Conservation (phyloP, 2,113 vertebrate genomes). For the Motacilla tschutschensis region DNA sequence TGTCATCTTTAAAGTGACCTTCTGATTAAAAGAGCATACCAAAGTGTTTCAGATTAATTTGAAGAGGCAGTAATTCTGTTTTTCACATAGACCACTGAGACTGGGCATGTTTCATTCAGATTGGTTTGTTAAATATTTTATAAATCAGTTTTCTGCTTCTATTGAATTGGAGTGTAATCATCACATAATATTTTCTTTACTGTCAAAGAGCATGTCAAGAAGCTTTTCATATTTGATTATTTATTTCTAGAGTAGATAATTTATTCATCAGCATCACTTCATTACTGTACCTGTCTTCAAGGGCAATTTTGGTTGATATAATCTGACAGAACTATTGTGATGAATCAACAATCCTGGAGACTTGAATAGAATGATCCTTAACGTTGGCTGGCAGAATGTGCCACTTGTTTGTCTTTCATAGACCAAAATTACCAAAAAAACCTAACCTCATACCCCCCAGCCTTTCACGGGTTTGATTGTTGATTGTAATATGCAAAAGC, state of each 20-base stretch:
- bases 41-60: background rate
- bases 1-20: slow-evolving; percentile 32
- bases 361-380: background rate
- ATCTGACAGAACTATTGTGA: background rate
- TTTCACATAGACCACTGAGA: background rate
- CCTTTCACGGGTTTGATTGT: background rate
- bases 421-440: rapidly evolving
- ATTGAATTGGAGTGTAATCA: background rate
- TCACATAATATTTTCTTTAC: slow-evolving; percentile 20
- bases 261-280: background rate
- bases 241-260: slow-evolving; percentile 7
- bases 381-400: background rate
- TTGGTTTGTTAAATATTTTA: slow-evolving; percentile 32
- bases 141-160: background rate
- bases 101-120: background rate
- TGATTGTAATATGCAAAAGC: rapidly evolving
- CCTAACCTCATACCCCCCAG: rapidly evolving
- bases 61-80: background rate
- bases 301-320: background rate
- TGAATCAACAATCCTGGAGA: background rate
- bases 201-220: background rate
- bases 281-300: background rate
- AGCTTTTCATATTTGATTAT: slow-evolving; percentile 12
- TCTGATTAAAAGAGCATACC: background rate
- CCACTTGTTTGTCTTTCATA: background rate